Conservation (phyloP, 2,888 invertebrate genomes). For the Hirtodrosophila duncani region DNA sequence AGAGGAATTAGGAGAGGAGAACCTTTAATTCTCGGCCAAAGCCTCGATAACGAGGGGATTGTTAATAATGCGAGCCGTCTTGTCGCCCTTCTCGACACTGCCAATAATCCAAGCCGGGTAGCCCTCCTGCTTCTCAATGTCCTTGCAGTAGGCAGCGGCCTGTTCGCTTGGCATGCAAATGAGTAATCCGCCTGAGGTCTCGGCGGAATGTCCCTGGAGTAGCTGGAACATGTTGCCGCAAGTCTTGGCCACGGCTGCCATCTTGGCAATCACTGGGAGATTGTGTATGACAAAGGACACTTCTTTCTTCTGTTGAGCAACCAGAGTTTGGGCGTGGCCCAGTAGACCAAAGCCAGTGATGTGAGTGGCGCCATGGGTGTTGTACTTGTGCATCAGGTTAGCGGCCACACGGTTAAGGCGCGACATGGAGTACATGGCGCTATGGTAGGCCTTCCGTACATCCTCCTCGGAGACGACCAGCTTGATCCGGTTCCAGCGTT, state of each 20-base stretch:
- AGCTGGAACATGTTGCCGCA: conserved; percentile 92
- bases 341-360: conserved; percentile 90
- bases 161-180: conserved; percentile 95
- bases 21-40: conserved; percentile 89
- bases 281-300: conserved; percentile 94
- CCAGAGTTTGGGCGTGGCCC: conserved; percentile 90
- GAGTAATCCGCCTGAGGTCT: conserved; percentile 92
- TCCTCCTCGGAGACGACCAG: conserved; percentile 89
- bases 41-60: conserved; percentile 97
- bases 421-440: conserved; percentile 92
- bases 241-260: conserved; percentile 90
- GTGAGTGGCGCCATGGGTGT: conserved; percentile 92
- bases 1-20: conserved; percentile 44
- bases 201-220: conserved; percentile 89
- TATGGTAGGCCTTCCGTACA: conserved; percentile 89
- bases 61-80: conserved; percentile 95
- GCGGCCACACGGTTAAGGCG: conserved; percentile 89
- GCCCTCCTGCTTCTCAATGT: conserved; percentile 95
- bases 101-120: conserved; percentile 98
- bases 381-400: conserved; percentile 92
- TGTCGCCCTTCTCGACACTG: conserved; percentile 95
- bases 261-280: conserved; percentile 91
- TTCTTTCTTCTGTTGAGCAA: conserved; percentile 90
- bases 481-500: conserved; percentile 86
- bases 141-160: conserved; percentile 96